phyloP scores from a whole-genome alignment of 64 coral and sea anemone species.

The Hydrozoanthus tunicans region DNA sequence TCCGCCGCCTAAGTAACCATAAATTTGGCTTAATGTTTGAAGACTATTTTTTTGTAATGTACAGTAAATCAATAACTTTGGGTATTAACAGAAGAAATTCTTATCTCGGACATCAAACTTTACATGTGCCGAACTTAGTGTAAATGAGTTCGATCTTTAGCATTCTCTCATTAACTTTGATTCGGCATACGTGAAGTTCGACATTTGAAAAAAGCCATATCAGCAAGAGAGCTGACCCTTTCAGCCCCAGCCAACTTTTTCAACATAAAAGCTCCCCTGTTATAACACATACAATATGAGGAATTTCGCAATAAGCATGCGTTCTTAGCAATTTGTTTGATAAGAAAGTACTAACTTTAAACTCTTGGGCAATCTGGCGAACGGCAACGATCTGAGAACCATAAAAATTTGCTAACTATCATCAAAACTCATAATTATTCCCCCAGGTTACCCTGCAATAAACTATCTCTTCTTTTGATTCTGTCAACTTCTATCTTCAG shows the following conservation, averaged over 20 bases:
- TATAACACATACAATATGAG: background rate
- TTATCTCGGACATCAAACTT: background rate
- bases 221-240: background rate
- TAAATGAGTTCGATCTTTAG: background rate
- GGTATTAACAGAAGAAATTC: too few relatives aligned
- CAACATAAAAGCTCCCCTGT: background rate
- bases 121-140: too few relatives aligned
- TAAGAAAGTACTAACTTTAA: background rate
- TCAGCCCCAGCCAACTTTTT: background rate
- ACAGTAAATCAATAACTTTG: too few relatives aligned
- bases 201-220: background rate
- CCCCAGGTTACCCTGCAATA: background rate
- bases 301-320: background rate
- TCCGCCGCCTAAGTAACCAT: too few relatives aligned
- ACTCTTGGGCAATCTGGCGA: background rate
- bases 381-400: background rate
- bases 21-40: too few relatives aligned
- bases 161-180: background rate
- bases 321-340: background rate
- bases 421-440: background rate
- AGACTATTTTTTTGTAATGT: too few relatives aligned
- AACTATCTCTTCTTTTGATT: constrained; percentile 56
- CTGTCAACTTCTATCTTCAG: constrained; percentile 81
- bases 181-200: background rate
- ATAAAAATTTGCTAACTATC: background rate